Evolutionary conservation across 1,140 invertebrate genomes (phyloP).

Genomic region (Drosophila sucinea): DNA sequence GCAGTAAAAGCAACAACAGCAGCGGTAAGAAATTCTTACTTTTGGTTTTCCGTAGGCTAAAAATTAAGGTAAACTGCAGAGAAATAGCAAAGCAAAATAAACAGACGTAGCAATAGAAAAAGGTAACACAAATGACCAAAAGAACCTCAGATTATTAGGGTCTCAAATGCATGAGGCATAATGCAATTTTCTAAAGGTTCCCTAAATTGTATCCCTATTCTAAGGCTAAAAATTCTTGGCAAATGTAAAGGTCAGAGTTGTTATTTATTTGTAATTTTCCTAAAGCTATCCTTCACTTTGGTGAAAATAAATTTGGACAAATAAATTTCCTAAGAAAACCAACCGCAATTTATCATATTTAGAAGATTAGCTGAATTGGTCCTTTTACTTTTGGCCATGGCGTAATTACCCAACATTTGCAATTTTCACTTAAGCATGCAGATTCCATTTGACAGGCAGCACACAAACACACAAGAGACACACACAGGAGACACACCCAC

Average conservation of each 20-base stretch:
- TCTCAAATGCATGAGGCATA: too few relatives aligned
- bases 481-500: conserved; percentile 12
- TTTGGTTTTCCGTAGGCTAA: background rate
- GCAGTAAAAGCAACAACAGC: background rate
- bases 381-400: background rate
- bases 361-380: conserved; percentile 7
- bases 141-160: too few relatives aligned
- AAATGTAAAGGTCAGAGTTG: too few relatives aligned
- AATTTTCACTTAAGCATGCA: conserved; percentile 50
- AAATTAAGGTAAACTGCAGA: background rate
- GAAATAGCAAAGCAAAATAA: too few relatives aligned
- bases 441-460: conserved; percentile 14
- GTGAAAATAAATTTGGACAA: background rate
- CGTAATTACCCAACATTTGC: conserved; percentile 53
- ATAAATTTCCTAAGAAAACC: background rate
- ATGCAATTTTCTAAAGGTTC: too few relatives aligned
- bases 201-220: too few relatives aligned
- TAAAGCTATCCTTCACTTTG: too few relatives aligned
- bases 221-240: too few relatives aligned
- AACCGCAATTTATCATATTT: background rate
- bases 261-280: too few relatives aligned
- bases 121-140: too few relatives aligned
- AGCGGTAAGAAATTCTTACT: background rate
- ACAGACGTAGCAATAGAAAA: too few relatives aligned
- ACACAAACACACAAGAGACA: background rate